phyloP scores from a whole-genome alignment of 2,797 vertebrate species.

The Huso huso region DNA sequence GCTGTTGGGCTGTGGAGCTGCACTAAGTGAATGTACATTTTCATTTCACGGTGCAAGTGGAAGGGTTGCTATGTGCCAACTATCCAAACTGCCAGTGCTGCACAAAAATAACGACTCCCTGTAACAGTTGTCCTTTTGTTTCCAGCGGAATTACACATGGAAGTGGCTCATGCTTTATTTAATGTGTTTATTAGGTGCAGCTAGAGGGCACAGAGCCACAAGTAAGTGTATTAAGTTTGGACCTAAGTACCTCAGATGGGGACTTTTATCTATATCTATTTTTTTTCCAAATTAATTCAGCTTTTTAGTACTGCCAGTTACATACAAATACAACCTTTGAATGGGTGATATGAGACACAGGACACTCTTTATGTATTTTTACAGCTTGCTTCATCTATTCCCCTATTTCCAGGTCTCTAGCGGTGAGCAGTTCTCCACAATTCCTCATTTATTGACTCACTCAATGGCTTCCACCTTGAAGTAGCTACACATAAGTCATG shows the following conservation, averaged over 20 bases:
- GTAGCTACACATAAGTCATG: no score
- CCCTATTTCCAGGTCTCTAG: neutral
- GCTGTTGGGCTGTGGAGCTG: conserved; percentile 50
- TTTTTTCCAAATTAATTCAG: conserved; percentile 38
- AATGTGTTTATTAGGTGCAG: conserved; percentile 57
- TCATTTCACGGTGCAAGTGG: conserved; percentile 70
- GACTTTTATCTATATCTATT: conserved; percentile 27
- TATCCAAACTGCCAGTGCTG: conserved; percentile 56
- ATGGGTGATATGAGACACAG: neutral
- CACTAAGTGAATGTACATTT: conserved; percentile 71
- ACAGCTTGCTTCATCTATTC: neutral
- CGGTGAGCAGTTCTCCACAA: neutral
- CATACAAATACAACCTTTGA: neutral
- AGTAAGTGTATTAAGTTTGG: conserved; percentile 33
- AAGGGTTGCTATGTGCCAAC: conserved; percentile 44
- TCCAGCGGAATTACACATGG: conserved; percentile 54
- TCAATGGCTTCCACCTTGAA: neutral
- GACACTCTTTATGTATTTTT: neutral
- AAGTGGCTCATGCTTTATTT: conserved; percentile 60
- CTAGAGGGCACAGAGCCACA: conserved; percentile 50
- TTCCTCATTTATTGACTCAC: neutral
- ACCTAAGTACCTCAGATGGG: conserved; percentile 27
- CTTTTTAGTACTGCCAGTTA: neutral
- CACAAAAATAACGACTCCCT: conserved; percentile 54
- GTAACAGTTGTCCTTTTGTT: conserved; percentile 78